These are phyloP conservation scores for Typhlichthys subterraneus DNA, from an alignment of 2,797 vertebrate species.

Conservation along the genomic window DNA sequence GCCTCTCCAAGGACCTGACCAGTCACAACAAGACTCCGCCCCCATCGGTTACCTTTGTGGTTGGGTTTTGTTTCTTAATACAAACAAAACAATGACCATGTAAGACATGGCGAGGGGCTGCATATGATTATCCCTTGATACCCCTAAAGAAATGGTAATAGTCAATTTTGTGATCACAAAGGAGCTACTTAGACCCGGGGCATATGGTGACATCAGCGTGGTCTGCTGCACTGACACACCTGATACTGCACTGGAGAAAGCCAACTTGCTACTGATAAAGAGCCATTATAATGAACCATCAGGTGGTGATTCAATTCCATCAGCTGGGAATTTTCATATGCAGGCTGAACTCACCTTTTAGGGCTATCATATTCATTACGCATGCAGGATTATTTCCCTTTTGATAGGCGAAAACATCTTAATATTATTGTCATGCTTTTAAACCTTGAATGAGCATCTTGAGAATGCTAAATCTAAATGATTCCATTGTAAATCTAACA, in stretches of 20 bases:
- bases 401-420: not conserved
- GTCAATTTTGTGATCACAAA: slow-evolving; percentile 58
- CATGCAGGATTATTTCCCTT: slow-evolving; percentile 9
- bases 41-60: slow-evolving; percentile 72
- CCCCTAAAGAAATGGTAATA: slow-evolving; percentile 74
- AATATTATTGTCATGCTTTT: slow-evolving; percentile 9
- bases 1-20: slow-evolving; percentile 70
- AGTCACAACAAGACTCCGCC: slow-evolving; percentile 65
- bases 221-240: slow-evolving; percentile 53
- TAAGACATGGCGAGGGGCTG: slow-evolving; percentile 64
- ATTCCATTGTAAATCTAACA: not conserved
- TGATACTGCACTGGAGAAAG: slow-evolving; percentile 47
- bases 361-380: slow-evolving; percentile 32
- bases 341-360: slow-evolving; percentile 11
- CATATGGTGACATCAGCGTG: slow-evolving; percentile 55
- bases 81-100: slow-evolving; percentile 76
- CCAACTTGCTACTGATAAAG: slow-evolving; percentile 34
- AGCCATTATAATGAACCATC: slow-evolving; percentile 32
- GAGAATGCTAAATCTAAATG: not conserved
- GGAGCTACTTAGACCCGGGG: slow-evolving; percentile 40
- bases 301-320: slow-evolving; percentile 33
- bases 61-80: slow-evolving; percentile 63
- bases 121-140: slow-evolving; percentile 65
- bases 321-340: slow-evolving; percentile 36
- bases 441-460: not conserved